phyloP scores from a whole-genome alignment of 2,888 invertebrate species.

The Labia minor region DNA sequence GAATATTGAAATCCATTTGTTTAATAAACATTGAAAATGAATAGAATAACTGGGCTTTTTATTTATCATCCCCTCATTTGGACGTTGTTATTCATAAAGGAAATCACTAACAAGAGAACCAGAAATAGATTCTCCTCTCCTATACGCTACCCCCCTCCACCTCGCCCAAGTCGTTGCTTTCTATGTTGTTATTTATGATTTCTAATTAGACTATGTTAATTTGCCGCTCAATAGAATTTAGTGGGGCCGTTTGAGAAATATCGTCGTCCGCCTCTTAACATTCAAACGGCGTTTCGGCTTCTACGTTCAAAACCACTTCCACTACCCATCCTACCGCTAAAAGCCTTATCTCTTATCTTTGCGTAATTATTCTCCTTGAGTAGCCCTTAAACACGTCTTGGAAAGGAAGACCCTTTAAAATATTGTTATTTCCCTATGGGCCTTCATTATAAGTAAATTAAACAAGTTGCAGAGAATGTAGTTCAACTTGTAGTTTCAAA shows the following conservation, averaged over 20 bases:
- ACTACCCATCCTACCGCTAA: not conserved
- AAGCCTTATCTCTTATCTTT: conserved; percentile 8
- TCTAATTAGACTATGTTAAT: conserved; percentile 2
- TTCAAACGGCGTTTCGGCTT: not conserved
- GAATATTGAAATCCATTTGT: too few species aligned
- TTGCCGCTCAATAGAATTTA: conserved; percentile 6
- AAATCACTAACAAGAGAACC: too few species aligned
- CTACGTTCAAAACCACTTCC: too few species aligned
- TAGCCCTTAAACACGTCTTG: conserved; percentile 13
- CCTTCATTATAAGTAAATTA: conserved; percentile 1
- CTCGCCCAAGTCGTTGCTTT: too few species aligned
- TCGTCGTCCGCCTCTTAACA: not conserved
- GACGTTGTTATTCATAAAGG: too few species aligned
- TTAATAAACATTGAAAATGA: too few species aligned
- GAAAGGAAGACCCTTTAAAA: not conserved
- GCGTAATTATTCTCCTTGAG: conserved; percentile 8
- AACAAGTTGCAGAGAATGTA: too few species aligned
- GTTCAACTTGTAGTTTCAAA: too few species aligned
- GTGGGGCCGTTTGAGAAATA: not conserved
- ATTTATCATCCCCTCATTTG: too few species aligned
- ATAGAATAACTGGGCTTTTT: too few species aligned
- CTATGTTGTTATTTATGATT: not conserved
- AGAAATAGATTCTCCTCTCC: too few species aligned
- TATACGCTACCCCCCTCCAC: too few species aligned
- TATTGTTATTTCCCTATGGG: not conserved